Evolutionary conservation across 2,888 invertebrate species (phyloP).

Genomic region (Rhimphoctona megacephalus): DNA sequence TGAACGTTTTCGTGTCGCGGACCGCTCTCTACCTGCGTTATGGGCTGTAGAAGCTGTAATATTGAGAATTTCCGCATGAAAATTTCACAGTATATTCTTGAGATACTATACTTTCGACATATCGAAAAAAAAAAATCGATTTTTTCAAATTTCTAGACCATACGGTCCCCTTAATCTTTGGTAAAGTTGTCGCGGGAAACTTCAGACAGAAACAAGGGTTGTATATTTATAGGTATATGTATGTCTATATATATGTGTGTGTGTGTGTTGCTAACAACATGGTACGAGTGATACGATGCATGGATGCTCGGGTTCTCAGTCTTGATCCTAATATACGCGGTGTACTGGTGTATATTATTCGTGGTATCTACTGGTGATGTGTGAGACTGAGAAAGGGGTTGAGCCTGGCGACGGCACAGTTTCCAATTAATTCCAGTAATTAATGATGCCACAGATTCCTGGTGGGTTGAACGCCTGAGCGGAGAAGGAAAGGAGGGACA

Average conservation of each 20-base stretch:
- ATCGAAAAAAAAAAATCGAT: no score
- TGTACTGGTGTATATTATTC: constrained; percentile 54
- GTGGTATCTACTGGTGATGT: constrained; percentile 49
- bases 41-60: no score
- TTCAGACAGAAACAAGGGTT: constrained; percentile 37
- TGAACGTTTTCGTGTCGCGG: no score
- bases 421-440: constrained; percentile 71
- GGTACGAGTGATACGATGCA: constrained; percentile 29
- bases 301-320: constrained; percentile 29
- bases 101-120: no score
- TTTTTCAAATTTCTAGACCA: no score
- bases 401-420: constrained; percentile 64
- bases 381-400: constrained; percentile 54
- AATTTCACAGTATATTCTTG: no score
- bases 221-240: neutral
- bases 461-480: constrained; percentile 58
- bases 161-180: no score
- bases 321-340: constrained; percentile 24
- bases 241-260: neutral
- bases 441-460: constrained; percentile 70
- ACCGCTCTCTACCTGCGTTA: no score
- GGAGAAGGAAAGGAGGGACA: constrained; percentile 24
- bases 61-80: no score
- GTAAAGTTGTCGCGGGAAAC: constrained; percentile 20
- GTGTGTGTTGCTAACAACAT: constrained; percentile 2